Percentiles rank a stretch among this genome's conserved stretches.
Conservation (phyloP, 2,113 vertebrate species). For the Panthera leo region DNA sequence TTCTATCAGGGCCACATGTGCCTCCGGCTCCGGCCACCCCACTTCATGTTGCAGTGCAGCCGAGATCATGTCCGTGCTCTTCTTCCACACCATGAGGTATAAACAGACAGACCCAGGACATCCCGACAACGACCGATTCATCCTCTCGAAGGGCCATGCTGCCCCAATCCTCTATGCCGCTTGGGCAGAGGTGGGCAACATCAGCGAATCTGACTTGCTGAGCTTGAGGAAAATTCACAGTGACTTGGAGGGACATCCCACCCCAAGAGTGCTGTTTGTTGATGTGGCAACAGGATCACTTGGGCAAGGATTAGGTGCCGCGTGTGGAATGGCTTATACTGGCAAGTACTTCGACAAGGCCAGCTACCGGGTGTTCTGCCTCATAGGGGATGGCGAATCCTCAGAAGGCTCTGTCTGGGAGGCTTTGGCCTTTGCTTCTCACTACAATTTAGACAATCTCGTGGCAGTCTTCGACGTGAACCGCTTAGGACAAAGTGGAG, state of each 20-base stretch:
- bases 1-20: constrained; percentile 88
- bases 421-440: constrained; percentile 91
- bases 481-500: constrained; percentile 89
- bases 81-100: constrained; percentile 91
- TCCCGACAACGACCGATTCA: constrained; percentile 89
- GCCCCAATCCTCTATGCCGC: constrained; percentile 88
- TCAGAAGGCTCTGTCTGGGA: constrained; percentile 92
- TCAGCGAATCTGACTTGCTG: constrained; percentile 86
- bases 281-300: constrained; percentile 91
- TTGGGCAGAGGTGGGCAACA: constrained; percentile 87
- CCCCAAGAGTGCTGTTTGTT: constrained; percentile 89
- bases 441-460: constrained; percentile 90
- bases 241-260: constrained; percentile 91
- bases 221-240: constrained; percentile 87
- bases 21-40: constrained; percentile 89
- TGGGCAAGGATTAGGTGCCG: constrained; percentile 90
- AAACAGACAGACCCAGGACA: constrained; percentile 85
- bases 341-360: constrained; percentile 91
- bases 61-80: constrained; percentile 90
- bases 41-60: constrained; percentile 91
- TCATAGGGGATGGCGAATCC: constrained; percentile 90
- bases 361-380: constrained; percentile 91
- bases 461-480: constrained; percentile 91
- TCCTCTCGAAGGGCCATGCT: constrained; percentile 90
- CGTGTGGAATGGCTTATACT: constrained; percentile 91